A percentile compares a stretch with the other conserved stretches of the same genome.
Evolutionary conservation across 2,888 invertebrate species (phyloP).

Genomic region (Sesia apiformis): DNA sequence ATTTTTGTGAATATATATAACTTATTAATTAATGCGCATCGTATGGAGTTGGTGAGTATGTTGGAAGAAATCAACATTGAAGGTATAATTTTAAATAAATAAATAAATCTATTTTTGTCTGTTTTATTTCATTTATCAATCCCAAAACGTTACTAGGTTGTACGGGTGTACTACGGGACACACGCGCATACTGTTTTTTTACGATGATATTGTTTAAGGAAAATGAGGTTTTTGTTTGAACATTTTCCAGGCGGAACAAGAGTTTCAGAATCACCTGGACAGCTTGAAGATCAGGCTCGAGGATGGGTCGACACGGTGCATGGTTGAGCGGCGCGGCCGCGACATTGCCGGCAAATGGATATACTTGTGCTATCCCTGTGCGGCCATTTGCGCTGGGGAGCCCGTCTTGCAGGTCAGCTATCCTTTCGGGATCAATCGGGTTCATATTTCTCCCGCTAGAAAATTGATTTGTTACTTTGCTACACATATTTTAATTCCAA

Average conservation of each 20-base stretch:
- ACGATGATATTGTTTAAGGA: too few relatives aligned
- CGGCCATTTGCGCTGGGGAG: constrained; percentile 63
- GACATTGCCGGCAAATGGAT: constrained; percentile 60
- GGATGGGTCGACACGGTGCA: constrained; percentile 51
- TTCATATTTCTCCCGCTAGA: too few relatives aligned
- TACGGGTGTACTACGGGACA: too few relatives aligned
- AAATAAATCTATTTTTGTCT: constrained; percentile 14
- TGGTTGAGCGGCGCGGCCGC: constrained; percentile 62
- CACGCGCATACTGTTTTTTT: too few relatives aligned
- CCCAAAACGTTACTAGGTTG: constrained; percentile 9
- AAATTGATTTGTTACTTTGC: too few relatives aligned
- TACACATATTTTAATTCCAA: too few relatives aligned
- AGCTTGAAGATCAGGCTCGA: constrained; percentile 62
- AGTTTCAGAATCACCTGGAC: constrained; percentile 56
- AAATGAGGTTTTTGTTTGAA: too few relatives aligned
- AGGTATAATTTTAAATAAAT: constrained; percentile 8
- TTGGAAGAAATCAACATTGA: constrained; percentile 15
- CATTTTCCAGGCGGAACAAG: constrained; percentile 50
- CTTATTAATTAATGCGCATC: too few relatives aligned
- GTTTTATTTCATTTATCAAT: constrained; percentile 31
- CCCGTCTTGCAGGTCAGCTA: constrained; percentile 47
- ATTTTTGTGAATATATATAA: too few relatives aligned
- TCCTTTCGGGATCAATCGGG: too few relatives aligned
- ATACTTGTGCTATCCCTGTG: constrained; percentile 70
- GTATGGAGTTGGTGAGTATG: constrained; percentile 30